Base-by-base conservation (phyloP, 1,140 invertebrate species). In the Drosophila varians region DNA sequence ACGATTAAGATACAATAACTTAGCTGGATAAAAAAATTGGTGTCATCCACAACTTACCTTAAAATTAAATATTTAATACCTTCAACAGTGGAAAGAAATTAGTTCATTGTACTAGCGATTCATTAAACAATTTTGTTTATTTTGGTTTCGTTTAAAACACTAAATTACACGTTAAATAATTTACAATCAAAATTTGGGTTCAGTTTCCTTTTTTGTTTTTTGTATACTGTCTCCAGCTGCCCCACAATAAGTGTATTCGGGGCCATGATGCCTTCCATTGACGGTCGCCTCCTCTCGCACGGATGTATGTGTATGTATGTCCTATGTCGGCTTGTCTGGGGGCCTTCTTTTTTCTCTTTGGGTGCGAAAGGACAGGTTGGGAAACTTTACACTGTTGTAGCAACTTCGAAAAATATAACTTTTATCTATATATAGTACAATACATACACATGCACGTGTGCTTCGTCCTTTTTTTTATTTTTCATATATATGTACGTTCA, bases 151-250 rank as follows among this genome's bases (percentile, higher is more conserved):
- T 73, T 73, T 73, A 73, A 73, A 73, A 73, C 69, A 68, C 74
- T 74, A 69, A 70, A 55, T 60, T 66, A 58, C 55, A 75, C 45
- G 42, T 62, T 84, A 78, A 84, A 84, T 83, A 78, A 78, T 75
- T 75, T 79, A 83, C 75, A 84, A 79, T 72, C 69, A 62, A 83
- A 79, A 84, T 82, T 83, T 83, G 74, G 74, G 62, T 77, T 83
- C 69, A 77, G 53, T 83, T 77, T 62, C 4, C 54, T 36, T 48
- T 45, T 62, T 31, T 57, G 36, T 48, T 45, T 42, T 42, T 26
- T 62, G 42, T 72, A 60, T 72, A 71, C 56, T 52, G 54, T 71
- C 26, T 70, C 47, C 65, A 23, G 45, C 21, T 26, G 12, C 18
- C 28, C 55, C 21, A 16, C 14, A 42, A 18, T 42, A 18, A 5